Conservation (phyloP, 1,140 invertebrate genomes). For the Plectrocnemia conspersa region DNA sequence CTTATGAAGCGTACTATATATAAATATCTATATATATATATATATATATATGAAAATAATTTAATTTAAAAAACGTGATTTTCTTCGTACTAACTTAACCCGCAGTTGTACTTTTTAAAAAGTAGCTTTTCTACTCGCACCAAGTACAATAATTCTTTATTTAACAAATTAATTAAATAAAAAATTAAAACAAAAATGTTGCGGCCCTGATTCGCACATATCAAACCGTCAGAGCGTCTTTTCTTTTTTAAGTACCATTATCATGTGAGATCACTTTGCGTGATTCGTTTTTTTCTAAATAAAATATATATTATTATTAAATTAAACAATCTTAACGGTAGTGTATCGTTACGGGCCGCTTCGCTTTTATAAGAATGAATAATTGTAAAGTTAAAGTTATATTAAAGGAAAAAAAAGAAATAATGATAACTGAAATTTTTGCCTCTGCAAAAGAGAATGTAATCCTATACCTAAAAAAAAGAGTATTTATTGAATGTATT, state of each 20-base stretch:
- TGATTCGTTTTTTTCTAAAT: conserved; percentile 18
- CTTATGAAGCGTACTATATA: too few relatives aligned
- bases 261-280: not conserved
- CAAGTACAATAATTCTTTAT: conserved; percentile 23
- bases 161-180: conserved; percentile 4
- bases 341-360: conserved; percentile 32
- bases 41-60: too few relatives aligned
- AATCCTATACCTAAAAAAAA: conserved; percentile 21
- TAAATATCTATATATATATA: too few relatives aligned
- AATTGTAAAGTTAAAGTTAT: conserved; percentile 4
- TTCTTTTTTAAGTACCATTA: too few relatives aligned
- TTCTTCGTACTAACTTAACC: not conserved
- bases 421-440: conserved; percentile 17
- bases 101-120: not conserved
- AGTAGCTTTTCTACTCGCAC: conserved; percentile 13
- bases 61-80: not conserved
- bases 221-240: conserved; percentile 31
- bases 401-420: conserved; percentile 12
- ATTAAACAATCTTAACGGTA: conserved; percentile 25
- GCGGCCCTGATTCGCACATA: conserved; percentile 34
- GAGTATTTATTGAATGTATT: conserved; percentile 33
- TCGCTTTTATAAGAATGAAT: conserved; percentile 23
- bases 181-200: conserved; percentile 17
- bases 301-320: conserved; percentile 18
- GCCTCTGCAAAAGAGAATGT: conserved; percentile 23